Conservation (phyloP, 1,140 invertebrate species). For the Drosophila ohnishii region DNA sequence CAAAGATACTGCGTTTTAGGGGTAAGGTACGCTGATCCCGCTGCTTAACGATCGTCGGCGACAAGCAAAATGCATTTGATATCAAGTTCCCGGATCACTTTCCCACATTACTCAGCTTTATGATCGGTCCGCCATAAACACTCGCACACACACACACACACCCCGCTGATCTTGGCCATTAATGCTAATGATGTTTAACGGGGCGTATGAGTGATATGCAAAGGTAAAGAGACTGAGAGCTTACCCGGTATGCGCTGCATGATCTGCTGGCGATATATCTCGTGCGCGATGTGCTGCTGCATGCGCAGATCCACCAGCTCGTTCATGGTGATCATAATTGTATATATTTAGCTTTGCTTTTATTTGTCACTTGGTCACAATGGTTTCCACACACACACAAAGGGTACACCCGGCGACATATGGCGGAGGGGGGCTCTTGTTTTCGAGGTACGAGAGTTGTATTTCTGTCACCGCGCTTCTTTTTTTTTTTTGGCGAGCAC, state of each 20-base stretch:
- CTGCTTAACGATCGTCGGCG: constrained; percentile 44
- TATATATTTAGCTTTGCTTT: constrained; percentile 29
- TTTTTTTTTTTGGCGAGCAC: constrained; percentile 54
- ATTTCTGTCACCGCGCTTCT: constrained; percentile 19
- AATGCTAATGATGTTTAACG: constrained; percentile 69
- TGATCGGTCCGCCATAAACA: constrained; percentile 51
- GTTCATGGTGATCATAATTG: constrained; percentile 80
- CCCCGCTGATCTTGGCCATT: constrained; percentile 45
- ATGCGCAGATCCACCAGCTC: constrained; percentile 82
- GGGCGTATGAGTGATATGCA: constrained; percentile 41
- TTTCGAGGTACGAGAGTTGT: constrained; percentile 19
- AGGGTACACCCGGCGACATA: constrained; percentile 28
- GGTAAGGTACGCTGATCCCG: constrained; percentile 24
- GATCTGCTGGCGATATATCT: constrained; percentile 82
- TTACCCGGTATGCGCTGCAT: constrained; percentile 83
- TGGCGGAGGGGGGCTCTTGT: constrained; percentile 15
- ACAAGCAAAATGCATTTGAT: constrained; percentile 49
- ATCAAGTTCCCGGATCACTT: constrained; percentile 43
- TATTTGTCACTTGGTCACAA: constrained; percentile 71
- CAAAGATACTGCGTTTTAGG: constrained; percentile 17
- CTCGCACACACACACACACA: constrained; percentile 20
- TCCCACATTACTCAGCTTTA: constrained; percentile 74
- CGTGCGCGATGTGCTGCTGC: constrained; percentile 82
- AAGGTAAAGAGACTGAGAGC: constrained; percentile 8
- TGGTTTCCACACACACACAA: constrained; percentile 48